Percentiles rank a stretch among this genome's conserved stretches.
phyloP scores from a whole-genome alignment of 1,140 invertebrate genomes.

The Drosophila trapezifrons region DNA sequence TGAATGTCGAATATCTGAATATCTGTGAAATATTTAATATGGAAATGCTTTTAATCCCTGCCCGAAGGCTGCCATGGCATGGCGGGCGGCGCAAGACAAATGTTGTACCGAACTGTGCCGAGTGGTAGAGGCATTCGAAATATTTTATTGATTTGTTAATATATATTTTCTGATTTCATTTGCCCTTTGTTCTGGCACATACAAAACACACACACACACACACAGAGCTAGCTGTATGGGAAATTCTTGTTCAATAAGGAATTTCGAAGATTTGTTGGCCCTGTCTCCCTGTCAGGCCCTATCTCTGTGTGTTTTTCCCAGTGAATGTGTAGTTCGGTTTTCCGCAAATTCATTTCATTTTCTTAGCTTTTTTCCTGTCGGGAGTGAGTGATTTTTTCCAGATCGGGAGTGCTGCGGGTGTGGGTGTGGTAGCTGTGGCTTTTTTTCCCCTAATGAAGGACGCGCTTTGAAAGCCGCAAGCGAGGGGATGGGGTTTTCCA shows the following conservation, averaged over 20 bases:
- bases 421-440: constrained; percentile 16
- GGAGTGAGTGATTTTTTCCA: constrained; percentile 40
- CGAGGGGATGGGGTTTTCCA: constrained; percentile 35
- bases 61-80: neutral
- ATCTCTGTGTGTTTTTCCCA: constrained; percentile 11
- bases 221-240: constrained; percentile 2
- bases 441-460: constrained; percentile 65
- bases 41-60: constrained; percentile 35
- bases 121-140: constrained; percentile 23
- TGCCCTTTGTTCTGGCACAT: constrained; percentile 15
- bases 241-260: constrained; percentile 44
- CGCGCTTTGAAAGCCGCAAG: constrained; percentile 54
- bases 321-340: constrained; percentile 50
- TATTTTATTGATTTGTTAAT: constrained; percentile 58
- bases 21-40: constrained; percentile 49
- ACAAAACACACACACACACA: neutral
- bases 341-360: constrained; percentile 51
- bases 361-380: constrained; percentile 35
- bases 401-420: neutral
- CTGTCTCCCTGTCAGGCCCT: constrained; percentile 15
- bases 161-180: constrained; percentile 52
- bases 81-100: constrained; percentile 6
- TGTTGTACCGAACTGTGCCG: constrained; percentile 10
- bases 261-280: constrained; percentile 29
- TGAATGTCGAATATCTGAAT: constrained; percentile 42